Conservation (phyloP, 2,113 vertebrate species). For the Scalopus aquaticus region DNA sequence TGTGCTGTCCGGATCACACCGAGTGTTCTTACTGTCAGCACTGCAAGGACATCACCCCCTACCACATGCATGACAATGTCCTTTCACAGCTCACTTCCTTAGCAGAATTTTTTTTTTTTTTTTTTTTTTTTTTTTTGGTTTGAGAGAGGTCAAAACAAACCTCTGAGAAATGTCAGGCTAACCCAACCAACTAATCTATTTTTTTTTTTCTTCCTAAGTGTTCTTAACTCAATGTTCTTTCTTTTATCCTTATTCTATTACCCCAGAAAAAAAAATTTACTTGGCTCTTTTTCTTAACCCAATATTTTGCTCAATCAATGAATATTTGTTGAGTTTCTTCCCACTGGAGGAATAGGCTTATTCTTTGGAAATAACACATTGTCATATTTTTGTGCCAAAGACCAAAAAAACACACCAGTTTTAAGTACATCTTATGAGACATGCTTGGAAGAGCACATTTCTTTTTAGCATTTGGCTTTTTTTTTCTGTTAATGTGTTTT, state of each 20-base stretch:
- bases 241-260: conserved; percentile 59
- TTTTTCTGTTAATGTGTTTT: conserved; percentile 37
- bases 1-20: neutral
- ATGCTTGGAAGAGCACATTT: neutral
- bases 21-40: neutral
- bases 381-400: conserved; percentile 34
- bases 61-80: rapidly evolving
- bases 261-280: neutral
- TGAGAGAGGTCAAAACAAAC: conserved; percentile 42
- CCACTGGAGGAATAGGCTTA: neutral
- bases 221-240: conserved; percentile 42
- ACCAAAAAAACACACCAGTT: neutral
- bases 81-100: conserved; percentile 27
- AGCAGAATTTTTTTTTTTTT: neutral
- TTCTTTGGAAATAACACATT: conserved; percentile 48
- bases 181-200: neutral
- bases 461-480: conserved; percentile 15
- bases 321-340: conserved; percentile 49
- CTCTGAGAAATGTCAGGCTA: conserved; percentile 27
- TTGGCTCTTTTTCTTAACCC: neutral
- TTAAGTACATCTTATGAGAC: neutral
- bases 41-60: neutral
- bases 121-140: neutral
- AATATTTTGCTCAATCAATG: conserved; percentile 20
- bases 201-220: neutral